These are phyloP conservation scores for Acromyrmex echinatior DNA, from an alignment of 1,140 invertebrate genomes.

Conservation along the genomic window DNA sequence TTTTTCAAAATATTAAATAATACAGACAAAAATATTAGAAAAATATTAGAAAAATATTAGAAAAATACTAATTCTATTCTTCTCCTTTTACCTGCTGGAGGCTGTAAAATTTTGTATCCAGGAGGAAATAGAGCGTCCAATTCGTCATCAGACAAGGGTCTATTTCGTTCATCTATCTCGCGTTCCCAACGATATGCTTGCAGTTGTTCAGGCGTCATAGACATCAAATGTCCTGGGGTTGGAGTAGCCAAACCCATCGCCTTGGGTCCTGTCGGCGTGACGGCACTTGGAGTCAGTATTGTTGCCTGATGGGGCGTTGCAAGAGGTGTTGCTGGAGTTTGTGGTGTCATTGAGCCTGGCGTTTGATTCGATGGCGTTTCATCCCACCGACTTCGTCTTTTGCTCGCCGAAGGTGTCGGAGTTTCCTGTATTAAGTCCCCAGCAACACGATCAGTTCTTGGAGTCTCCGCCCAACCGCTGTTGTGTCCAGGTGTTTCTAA, in stretches of 20 bases:
- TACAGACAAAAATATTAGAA: background rate
- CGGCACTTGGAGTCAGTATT: conserved; percentile 88
- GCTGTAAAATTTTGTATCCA: conserved; percentile 98
- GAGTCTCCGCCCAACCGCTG: conserved; percentile 99
- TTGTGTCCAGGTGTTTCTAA: conserved; percentile 97
- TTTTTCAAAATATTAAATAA: background rate
- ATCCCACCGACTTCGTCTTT: conserved; percentile 96
- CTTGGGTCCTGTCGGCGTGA: conserved; percentile 97
- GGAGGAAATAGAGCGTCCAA: conserved; percentile 98
- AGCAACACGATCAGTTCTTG: conserved; percentile 95
- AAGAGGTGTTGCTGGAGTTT: conserved; percentile 90
- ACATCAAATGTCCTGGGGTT: conserved; percentile 96
- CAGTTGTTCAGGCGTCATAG: conserved; percentile 99
- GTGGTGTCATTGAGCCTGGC: conserved; percentile 91
- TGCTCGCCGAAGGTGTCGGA: conserved; percentile 96
- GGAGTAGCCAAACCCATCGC: conserved; percentile 99
- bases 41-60: background rate
- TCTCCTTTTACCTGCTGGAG: conserved; percentile 91
- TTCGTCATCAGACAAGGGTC: conserved; percentile 98
- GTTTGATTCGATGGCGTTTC: conserved; percentile 96
- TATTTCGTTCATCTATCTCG: conserved; percentile 99
- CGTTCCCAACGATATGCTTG: conserved; percentile 99
- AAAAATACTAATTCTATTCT: background rate
- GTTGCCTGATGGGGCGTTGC: conserved; percentile 89
- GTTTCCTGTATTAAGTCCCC: conserved; percentile 95